Conservation (phyloP, 2,113 vertebrate genomes). For the Procapra przewalskii region DNA sequence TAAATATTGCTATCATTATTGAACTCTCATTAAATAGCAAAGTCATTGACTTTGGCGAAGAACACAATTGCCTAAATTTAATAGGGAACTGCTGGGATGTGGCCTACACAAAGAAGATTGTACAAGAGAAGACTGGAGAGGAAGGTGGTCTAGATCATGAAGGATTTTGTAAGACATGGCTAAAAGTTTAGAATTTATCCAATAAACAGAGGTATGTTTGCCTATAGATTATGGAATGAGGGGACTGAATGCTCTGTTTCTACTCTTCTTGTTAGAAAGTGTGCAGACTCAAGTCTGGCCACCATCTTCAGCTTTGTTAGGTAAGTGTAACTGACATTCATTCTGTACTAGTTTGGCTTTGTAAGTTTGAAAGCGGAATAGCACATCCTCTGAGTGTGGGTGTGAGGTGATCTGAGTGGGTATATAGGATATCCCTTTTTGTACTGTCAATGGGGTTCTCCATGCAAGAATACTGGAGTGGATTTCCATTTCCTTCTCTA, state of each 20-base stretch:
- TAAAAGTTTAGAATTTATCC: neutral
- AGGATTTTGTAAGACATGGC: neutral
- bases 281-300: neutral
- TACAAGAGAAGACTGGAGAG: neutral
- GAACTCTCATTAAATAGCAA: conserved; percentile 29
- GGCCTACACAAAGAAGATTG: no score
- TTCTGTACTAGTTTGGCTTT: neutral
- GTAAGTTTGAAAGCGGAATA: neutral
- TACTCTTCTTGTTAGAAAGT: neutral
- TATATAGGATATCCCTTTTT: neutral
- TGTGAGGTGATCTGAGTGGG: neutral
- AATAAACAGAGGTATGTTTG: neutral
- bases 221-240: neutral
- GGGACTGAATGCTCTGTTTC: neutral
- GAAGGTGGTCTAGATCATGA: neutral
- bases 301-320: neutral
- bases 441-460: neutral
- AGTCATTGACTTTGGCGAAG: neutral
- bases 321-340: neutral
- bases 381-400: neutral
- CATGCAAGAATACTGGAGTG: neutral
- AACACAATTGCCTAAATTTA: neutral
- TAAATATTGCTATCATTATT: conserved; percentile 45
- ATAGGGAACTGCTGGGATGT: neutral
- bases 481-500: neutral